Base-by-base conservation (phyloP, 2,797 vertebrate genomes). In the Phoebastria nigripes region DNA sequence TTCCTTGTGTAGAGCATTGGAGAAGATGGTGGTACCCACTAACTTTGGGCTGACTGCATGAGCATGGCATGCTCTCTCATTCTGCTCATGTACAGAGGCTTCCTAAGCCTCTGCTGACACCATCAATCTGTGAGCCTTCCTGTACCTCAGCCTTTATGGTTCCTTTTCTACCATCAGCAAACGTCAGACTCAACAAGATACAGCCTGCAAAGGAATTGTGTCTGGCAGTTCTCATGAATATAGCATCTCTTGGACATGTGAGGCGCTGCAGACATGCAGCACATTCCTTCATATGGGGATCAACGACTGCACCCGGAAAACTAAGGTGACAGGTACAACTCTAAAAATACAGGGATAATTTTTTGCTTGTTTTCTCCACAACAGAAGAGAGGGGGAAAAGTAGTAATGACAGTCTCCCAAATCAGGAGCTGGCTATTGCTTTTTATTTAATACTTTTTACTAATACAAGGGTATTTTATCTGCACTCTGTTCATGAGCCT, bases 291-390 rank as follows among this genome's bases (percentile, higher is more conserved):
- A 7, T 7, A 19, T 5, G 3, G 9, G 25, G 12, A 46, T 72
- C 65, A 71, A 15, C 0, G 0, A 16, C 61, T 51, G 44, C 41
- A 54, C 7, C 28, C 0, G 0, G 56, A 80, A 63, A 92, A 39
- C 6, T 17, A 54, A 89, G 14, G 24, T 0, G 1, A 47, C 14
- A 73, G 33, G 33, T 69, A 55, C 55, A 70, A 39, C 16, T 69
- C 39, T 52, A n/a, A 82, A 87, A 82, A 58, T 18, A 24, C 7
- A 69, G n/a, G 5, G 21, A 66, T 54, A 28, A 4, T 6, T 83
- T 74, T 82, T 69, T 44, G 2, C 17, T 90, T 79, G 12, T 65
- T 67, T 59, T 59, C 25, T 71, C 14, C n/a, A 35, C 35, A 35
- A 21, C 15, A 73, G 8, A 61, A 89, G 54, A 77, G 25, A 77